Evolutionary conservation across 2,797 vertebrate genomes (phyloP).

Genomic region (Halcyon chelicuti): DNA sequence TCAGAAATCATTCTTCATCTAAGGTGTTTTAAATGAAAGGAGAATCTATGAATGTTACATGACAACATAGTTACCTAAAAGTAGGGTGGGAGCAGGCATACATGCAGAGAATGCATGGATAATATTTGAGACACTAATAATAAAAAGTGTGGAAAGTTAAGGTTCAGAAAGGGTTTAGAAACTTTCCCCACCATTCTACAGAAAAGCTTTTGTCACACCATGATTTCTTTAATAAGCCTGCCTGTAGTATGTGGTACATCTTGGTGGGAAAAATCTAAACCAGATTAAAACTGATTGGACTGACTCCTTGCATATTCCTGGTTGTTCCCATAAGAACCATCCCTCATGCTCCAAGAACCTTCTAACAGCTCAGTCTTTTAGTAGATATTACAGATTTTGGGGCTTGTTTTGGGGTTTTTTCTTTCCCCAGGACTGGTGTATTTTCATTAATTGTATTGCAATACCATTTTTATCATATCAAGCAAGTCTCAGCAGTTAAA

Average conservation of each 20-base stretch:
- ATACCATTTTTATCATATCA: neutral
- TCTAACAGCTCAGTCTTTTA: neutral
- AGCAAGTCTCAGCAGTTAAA: neutral
- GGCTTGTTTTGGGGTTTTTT: accelerated
- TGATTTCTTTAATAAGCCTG: neutral
- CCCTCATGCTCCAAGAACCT: neutral
- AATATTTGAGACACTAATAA: neutral
- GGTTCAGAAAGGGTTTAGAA: neutral
- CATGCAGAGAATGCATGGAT: neutral
- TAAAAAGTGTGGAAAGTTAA: neutral
- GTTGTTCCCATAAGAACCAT: neutral
- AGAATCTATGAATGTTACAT: neutral
- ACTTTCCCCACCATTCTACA: neutral
- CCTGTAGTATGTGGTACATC: neutral
- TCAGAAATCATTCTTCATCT: neutral
- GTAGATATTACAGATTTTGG: neutral
- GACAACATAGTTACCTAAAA: neutral
- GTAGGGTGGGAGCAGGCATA: neutral
- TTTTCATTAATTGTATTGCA: neutral
- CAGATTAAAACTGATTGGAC: neutral
- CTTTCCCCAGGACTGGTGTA: neutral
- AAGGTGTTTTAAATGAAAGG: neutral
- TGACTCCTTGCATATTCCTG: neutral
- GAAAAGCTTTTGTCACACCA: neutral
- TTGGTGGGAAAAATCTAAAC: neutral